phyloP scores from a whole-genome alignment of 2,113 vertebrate genomes.

The Poeciliopsis turrubarensis region DNA sequence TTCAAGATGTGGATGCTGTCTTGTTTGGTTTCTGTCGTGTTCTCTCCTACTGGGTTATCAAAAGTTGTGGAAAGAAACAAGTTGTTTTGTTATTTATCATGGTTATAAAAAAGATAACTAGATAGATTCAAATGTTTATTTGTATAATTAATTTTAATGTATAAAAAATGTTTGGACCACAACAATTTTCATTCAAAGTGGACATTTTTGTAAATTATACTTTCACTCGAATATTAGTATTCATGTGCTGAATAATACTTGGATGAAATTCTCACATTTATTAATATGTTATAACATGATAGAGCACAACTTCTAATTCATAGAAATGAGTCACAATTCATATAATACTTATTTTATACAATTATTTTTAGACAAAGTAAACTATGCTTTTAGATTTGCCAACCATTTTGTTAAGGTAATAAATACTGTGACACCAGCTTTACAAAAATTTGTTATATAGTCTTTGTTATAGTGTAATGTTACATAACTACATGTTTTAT shows the following conservation, averaged over 20 bases:
- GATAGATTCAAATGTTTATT: neutral
- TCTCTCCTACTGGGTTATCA: neutral
- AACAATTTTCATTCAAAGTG: neutral
- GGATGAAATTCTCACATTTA: too few species aligned
- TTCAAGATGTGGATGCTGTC: slow-evolving; percentile 12
- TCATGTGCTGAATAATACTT: too few species aligned
- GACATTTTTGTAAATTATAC: neutral
- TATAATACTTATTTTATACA: neutral
- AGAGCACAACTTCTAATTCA: neutral
- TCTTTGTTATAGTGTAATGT: neutral
- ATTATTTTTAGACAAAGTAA: neutral
- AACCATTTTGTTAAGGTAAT: neutral
- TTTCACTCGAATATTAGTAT: too few species aligned
- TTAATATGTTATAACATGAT: too few species aligned
- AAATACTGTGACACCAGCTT: neutral
- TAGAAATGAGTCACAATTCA: neutral
- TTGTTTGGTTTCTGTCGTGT: neutral
- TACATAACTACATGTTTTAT: slow-evolving; percentile 35
- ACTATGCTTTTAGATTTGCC: neutral
- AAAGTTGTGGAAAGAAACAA: neutral
- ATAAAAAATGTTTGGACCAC: neutral
- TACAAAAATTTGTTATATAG: neutral
- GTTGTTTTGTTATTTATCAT: neutral
- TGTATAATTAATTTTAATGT: neutral
- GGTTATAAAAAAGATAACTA: neutral